Evolutionary conservation across 2,113 vertebrate genomes (phyloP).

Genomic region (Silurus meridionalis): DNA sequence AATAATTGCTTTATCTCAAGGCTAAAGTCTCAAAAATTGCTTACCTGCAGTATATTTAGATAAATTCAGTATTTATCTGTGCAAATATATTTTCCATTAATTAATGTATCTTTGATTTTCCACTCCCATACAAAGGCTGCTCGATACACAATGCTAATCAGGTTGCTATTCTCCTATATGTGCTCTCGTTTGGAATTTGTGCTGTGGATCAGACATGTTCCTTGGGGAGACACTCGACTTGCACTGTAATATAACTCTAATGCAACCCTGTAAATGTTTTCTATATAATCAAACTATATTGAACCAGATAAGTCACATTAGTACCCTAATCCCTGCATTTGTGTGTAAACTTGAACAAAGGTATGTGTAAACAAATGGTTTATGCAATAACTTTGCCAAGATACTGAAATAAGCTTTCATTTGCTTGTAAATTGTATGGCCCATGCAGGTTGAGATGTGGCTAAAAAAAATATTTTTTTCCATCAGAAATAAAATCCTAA

Average conservation of each 20-base stretch:
- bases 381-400: background rate
- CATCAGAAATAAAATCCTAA: background rate
- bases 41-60: slow-evolving; percentile 18
- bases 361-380: background rate
- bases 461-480: background rate
- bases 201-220: slow-evolving; percentile 18
- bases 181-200: slow-evolving; percentile 19
- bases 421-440: background rate
- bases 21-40: background rate
- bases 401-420: background rate
- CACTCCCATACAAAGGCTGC: slow-evolving; percentile 2
- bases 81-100: slow-evolving; percentile 6
- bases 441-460: background rate
- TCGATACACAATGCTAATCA: slow-evolving; percentile 23
- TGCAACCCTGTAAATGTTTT: background rate
- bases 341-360: background rate
- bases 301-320: slow-evolving; percentile 15
- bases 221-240: slow-evolving; percentile 12
- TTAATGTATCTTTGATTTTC: background rate
- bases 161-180: slow-evolving; percentile 7
- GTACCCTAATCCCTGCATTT: background rate
- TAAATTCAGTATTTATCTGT: background rate
- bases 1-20: background rate
- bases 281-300: background rate
- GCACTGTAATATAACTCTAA: background rate